A percentile compares a stretch with the other conserved stretches of the same genome.
These are phyloP conservation scores for Tautogolabrus adspersus DNA, from an alignment of 2,113 vertebrate species.

Conservation along the genomic window DNA sequence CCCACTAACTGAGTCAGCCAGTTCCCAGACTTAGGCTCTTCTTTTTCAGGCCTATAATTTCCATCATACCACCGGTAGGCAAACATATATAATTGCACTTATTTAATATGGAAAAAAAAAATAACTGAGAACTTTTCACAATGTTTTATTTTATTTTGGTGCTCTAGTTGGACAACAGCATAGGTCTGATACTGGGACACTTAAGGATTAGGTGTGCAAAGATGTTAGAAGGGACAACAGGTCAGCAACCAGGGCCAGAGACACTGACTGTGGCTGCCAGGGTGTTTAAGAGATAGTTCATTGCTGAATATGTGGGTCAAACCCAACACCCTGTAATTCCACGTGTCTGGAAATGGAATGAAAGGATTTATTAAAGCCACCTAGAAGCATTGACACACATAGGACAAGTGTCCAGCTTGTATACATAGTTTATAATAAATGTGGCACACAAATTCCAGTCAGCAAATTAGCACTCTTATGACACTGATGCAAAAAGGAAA, in stretches of 20 bases:
- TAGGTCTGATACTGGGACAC: slow-evolving; percentile 12
- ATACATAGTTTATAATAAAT: too few species aligned
- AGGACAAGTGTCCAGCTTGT: neutral
- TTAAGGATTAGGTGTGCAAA: slow-evolving; percentile 27
- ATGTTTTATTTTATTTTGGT: neutral
- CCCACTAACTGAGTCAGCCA: slow-evolving; percentile 62
- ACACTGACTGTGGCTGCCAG: slow-evolving; percentile 15
- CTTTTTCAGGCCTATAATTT: slow-evolving; percentile 66
- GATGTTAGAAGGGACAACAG: slow-evolving; percentile 31
- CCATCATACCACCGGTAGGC: slow-evolving; percentile 39
- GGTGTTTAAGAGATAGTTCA: slow-evolving; percentile 26
- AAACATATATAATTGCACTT: slow-evolving; percentile 39
- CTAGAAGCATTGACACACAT: neutral
- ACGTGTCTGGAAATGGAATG: slow-evolving; percentile 7
- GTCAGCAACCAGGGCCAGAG: slow-evolving; percentile 40
- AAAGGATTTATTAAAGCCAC: slow-evolving; percentile 16
- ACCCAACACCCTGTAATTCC: slow-evolving; percentile 43
- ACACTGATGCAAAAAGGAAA: neutral
- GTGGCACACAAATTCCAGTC: neutral
- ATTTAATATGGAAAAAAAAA: slow-evolving; percentile 62
- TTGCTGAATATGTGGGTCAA: slow-evolving; percentile 66
- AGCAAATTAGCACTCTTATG: neutral
- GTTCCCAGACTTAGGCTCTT: slow-evolving; percentile 30
- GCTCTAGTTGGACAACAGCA: slow-evolving; percentile 26
- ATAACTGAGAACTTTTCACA: neutral